phyloP scores from a whole-genome alignment of 2,888 invertebrate species.

The Pseudeuparius sepicola region DNA sequence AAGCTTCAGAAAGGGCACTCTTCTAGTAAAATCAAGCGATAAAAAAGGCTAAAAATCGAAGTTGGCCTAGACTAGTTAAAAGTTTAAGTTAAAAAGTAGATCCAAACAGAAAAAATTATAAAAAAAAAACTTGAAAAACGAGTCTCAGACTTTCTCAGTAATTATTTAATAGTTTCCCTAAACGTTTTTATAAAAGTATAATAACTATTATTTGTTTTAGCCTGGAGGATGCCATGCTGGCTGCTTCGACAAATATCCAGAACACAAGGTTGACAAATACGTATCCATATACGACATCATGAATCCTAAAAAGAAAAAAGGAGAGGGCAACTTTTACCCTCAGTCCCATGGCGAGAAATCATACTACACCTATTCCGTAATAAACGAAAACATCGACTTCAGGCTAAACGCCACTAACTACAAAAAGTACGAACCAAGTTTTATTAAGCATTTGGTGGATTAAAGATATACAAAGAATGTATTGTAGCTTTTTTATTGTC shows the following conservation, averaged over 20 bases:
- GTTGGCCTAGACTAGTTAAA: too few relatives aligned
- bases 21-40: too few relatives aligned
- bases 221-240: constrained; percentile 30
- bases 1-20: too few relatives aligned
- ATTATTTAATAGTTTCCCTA: too few relatives aligned
- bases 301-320: constrained; percentile 21
- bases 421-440: constrained; percentile 23
- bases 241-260: constrained; percentile 29
- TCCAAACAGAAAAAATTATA: too few relatives aligned
- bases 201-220: constrained; percentile 18
- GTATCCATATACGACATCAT: constrained; percentile 19
- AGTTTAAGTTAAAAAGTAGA: too few relatives aligned
- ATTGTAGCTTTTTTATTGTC: too few relatives aligned
- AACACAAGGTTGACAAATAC: constrained; percentile 26
- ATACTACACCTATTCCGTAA: constrained; percentile 25
- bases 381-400: constrained; percentile 27
- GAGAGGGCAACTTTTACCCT: constrained; percentile 23
- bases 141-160: too few relatives aligned
- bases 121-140: too few relatives aligned
- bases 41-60: too few relatives aligned
- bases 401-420: constrained; percentile 26
- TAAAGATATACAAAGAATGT: too few relatives aligned
- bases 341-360: constrained; percentile 26
- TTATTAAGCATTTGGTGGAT: constrained; percentile 25
- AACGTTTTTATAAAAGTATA: too few relatives aligned